Evolutionary conservation across 92 coral and sea anemone species (phyloP).

Genomic region (Zoanthus gigantus): DNA sequence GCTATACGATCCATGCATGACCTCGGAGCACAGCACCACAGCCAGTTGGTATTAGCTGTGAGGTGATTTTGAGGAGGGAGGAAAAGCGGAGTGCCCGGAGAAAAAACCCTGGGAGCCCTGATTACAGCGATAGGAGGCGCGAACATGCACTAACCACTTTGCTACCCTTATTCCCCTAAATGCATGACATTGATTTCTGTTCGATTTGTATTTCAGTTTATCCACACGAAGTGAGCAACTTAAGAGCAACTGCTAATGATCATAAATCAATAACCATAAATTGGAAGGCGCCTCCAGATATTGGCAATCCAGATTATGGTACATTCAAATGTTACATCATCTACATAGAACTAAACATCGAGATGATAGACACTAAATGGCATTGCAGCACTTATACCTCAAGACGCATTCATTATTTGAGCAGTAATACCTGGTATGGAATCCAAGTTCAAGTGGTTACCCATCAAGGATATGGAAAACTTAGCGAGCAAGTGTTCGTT

Average conservation of each 20-base stretch:
- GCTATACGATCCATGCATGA: too few species aligned
- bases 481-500: slow-evolving; percentile 14
- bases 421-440: slow-evolving; percentile 4
- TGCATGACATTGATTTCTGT: too few species aligned
- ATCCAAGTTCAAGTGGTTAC: slow-evolving; percentile 21
- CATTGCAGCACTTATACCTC: neutral
- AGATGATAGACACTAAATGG: neutral
- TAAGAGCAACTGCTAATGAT: neutral
- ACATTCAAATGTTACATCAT: neutral
- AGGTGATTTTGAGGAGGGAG: too few species aligned
- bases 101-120: too few species aligned
- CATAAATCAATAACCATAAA: neutral
- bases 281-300: slow-evolving; percentile 8
- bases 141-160: too few species aligned
- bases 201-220: neutral
- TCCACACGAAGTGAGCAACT: neutral
- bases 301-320: slow-evolving; percentile 5
- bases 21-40: too few species aligned
- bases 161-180: too few species aligned
- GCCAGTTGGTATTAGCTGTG: too few species aligned
- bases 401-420: neutral
- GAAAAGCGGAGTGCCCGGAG: too few species aligned
- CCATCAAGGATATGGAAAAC: slow-evolving; percentile 34
- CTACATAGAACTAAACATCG: neutral
- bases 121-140: too few species aligned